Conservation (phyloP, 2,113 vertebrate genomes). For the Spilogale gracilis region DNA sequence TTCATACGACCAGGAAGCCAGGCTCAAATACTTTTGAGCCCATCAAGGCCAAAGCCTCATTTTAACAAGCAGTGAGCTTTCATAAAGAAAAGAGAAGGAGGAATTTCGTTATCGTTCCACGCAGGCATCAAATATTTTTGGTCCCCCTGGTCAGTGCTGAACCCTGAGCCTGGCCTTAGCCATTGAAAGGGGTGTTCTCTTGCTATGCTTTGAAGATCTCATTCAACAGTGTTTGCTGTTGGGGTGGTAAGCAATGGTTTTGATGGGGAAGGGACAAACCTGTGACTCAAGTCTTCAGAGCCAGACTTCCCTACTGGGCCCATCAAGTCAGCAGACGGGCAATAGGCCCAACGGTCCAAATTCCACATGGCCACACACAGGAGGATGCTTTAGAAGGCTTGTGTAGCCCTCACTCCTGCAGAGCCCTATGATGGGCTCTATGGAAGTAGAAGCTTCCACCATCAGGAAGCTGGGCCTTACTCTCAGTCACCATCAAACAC, state of each 20-base stretch:
- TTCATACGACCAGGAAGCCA: not conserved
- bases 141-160: not conserved
- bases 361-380: not conserved
- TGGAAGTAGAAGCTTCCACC: not conserved
- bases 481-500: not conserved
- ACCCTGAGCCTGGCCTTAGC: not conserved
- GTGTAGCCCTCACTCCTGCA: not conserved
- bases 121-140: not conserved
- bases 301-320: not conserved
- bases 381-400: not conserved
- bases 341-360: not conserved
- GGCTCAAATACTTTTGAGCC: not conserved
- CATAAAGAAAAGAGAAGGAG: not conserved
- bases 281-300: not conserved
- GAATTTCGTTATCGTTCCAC: not conserved
- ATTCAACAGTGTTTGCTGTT: not conserved
- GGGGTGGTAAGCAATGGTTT: not conserved
- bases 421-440: too few species aligned
- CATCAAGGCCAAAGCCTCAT: not conserved
- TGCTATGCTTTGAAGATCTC: not conserved
- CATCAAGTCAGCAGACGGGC: not conserved
- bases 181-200: not conserved
- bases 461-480: not conserved
- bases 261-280: not conserved
- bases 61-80: slow-evolving; percentile 29